phyloP scores from a whole-genome alignment of 2,888 invertebrate species.

The Pemphredon lugubris region DNA sequence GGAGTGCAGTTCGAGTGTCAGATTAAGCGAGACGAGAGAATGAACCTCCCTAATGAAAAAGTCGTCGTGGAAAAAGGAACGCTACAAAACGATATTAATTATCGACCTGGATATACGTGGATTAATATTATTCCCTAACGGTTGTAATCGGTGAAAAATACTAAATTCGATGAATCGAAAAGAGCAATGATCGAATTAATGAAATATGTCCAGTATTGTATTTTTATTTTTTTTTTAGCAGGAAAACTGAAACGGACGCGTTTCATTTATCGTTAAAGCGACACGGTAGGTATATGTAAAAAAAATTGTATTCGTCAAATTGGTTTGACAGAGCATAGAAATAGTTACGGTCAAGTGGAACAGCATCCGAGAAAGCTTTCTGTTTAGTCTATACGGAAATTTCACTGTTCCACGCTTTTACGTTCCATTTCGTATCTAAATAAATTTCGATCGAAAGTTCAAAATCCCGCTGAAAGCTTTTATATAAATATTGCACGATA shows the following conservation, averaged over 20 bases:
- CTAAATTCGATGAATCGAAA: too few relatives aligned
- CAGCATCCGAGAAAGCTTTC: neutral
- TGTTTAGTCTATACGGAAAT: neutral
- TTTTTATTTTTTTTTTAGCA: too few relatives aligned
- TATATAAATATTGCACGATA: neutral
- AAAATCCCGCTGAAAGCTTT: neutral
- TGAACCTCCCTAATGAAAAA: neutral
- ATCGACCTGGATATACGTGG: too few relatives aligned
- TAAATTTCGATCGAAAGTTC: neutral
- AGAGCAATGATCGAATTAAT: too few relatives aligned
- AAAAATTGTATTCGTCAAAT: too few relatives aligned
- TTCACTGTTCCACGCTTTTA: neutral
- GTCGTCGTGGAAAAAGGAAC: neutral
- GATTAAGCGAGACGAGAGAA: neutral
- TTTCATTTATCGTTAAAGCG: too few relatives aligned
- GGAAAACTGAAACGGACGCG: too few relatives aligned
- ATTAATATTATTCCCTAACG: too few relatives aligned
- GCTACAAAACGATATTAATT: neutral
- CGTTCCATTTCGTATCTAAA: neutral
- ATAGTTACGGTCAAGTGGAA: neutral
- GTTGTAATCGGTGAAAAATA: too few relatives aligned
- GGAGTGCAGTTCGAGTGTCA: too few relatives aligned
- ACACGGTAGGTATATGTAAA: too few relatives aligned
- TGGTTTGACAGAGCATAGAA: neutral
- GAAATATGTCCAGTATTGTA: too few relatives aligned